These are phyloP conservation scores for Thelaira solivaga DNA, from an alignment of 2,888 invertebrate genomes.

Conservation along the genomic window DNA sequence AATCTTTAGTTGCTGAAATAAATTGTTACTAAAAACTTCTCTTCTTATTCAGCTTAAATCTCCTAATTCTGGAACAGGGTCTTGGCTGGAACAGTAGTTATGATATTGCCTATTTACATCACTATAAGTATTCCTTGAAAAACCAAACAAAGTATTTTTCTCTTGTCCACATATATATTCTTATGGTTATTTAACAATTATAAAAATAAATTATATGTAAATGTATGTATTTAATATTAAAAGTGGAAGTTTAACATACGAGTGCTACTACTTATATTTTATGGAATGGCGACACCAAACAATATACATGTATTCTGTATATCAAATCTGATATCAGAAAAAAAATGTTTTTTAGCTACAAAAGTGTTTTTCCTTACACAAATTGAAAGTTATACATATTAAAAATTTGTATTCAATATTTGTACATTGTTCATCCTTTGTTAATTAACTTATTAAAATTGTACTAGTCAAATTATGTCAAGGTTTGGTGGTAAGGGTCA, in stretches of 20 bases:
- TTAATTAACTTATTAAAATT: too few species aligned
- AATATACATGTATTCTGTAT: too few species aligned
- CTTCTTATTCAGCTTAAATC: conserved; percentile 79
- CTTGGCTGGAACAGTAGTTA: conserved; percentile 87
- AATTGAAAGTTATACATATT: too few species aligned
- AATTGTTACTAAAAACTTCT: background rate
- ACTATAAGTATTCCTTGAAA: conserved; percentile 48
- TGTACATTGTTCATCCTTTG: too few species aligned
- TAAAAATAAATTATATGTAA: conserved; percentile 46
- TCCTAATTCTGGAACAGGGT: conserved; percentile 86
- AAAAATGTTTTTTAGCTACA: too few species aligned
- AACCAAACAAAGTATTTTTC: conserved; percentile 49
- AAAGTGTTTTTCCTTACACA: too few species aligned
- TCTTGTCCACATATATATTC: conserved; percentile 52
- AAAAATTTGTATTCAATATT: too few species aligned
- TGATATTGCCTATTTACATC: background rate
- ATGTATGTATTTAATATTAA: conserved; percentile 43
- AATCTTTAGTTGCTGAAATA: background rate
- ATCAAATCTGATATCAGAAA: too few species aligned
- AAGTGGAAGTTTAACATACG: background rate
- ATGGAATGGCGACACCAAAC: too few species aligned
- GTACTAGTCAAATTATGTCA: too few species aligned
- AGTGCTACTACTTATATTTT: background rate
- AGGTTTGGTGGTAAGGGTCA: too few species aligned
- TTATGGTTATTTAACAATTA: conserved; percentile 48